Conservation (phyloP, 1,140 invertebrate species). For the Plodia interpunctella region DNA sequence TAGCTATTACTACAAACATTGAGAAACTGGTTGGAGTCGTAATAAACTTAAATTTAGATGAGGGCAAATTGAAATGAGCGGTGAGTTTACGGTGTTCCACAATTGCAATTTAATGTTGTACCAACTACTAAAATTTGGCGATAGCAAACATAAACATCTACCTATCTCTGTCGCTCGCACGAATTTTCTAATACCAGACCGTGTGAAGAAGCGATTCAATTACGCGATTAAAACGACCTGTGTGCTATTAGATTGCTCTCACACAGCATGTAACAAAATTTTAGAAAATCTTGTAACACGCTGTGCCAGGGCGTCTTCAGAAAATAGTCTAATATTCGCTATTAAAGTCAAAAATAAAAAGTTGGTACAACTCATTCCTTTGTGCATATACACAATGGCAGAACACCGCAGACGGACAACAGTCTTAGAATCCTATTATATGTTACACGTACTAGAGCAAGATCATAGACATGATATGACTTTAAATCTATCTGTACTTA, state of each 20-base stretch:
- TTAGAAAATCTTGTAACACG: too few species aligned
- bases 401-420: conserved; percentile 17
- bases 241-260: too few species aligned
- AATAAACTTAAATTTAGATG: conserved; percentile 7
- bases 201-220: neutral
- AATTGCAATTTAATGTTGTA: neutral
- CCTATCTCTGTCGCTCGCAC: neutral
- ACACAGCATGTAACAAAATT: too few species aligned
- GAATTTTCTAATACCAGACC: neutral
- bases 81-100: conserved; percentile 15
- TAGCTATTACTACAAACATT: neutral
- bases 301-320: too few species aligned
- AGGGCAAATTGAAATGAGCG: conserved; percentile 25
- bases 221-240: neutral
- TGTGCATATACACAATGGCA: neutral
- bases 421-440: conserved; percentile 46
- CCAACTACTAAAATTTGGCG: neutral
- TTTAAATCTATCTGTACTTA: conserved; percentile 69
- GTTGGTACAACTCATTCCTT: too few species aligned
- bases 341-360: too few species aligned
- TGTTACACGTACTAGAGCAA: conserved; percentile 53
- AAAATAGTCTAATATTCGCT: too few species aligned
- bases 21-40: neutral
- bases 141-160: neutral
- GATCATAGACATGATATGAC: conserved; percentile 61